Conservation (phyloP, 2,113 vertebrate genomes). For the Tragelaphus strepsiceros region DNA sequence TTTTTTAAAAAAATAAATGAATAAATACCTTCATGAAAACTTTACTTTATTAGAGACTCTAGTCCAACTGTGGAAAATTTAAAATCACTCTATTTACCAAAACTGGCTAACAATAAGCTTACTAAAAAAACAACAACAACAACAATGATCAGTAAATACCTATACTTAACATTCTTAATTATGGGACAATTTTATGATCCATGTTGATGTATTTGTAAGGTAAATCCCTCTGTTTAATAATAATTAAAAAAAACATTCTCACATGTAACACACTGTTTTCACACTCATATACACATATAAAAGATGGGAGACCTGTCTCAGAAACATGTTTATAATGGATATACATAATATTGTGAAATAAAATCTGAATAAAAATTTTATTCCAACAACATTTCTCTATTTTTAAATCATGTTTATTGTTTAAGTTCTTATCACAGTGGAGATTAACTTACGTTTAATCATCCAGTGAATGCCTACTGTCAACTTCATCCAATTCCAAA, state of each 20-base stretch:
- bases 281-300: conserved; percentile 4
- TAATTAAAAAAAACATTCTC: neutral
- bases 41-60: conserved; percentile 35
- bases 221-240: neutral
- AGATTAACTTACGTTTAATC: conserved; percentile 82
- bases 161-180: neutral
- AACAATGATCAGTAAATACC: neutral
- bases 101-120: conserved; percentile 27
- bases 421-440: conserved; percentile 83
- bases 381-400: conserved; percentile 77
- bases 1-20: neutral
- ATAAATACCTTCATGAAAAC: conserved; percentile 44
- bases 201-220: neutral
- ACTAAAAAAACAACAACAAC: neutral
- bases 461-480: conserved; percentile 77
- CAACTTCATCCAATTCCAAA: conserved; percentile 80
- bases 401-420: conserved; percentile 85
- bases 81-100: conserved; percentile 17
- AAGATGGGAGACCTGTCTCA: neutral
- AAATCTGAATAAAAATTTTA: conserved; percentile 70
- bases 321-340: conserved; percentile 6
- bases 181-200: neutral
- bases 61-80: conserved; percentile 16
- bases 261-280: neutral
- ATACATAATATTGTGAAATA: conserved; percentile 1